Evolutionary conservation across 2,888 invertebrate genomes (phyloP), one percentile per base, ranked within the genome.

Genomic region (Caenorhabditis japonica): DNA sequence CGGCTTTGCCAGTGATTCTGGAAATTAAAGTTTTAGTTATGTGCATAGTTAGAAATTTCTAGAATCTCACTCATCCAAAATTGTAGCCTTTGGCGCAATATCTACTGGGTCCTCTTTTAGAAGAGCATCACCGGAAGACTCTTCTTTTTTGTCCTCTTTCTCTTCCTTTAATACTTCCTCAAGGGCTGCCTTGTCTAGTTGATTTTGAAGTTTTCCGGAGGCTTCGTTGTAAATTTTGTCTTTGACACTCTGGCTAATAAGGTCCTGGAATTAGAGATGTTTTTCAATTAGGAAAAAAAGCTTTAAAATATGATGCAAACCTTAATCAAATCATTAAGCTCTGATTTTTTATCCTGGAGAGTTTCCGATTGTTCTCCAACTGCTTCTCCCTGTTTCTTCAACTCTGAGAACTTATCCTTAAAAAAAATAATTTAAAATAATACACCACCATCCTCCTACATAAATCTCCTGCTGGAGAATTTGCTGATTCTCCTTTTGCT

Each of bases 1-100:
- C 75, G 15, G 77, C 74, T 44, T 76, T 77, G 15, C 81, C 81
- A 21, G 78, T 79, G 43, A 81, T 75, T 49, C 81, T 81, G 59
- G 47, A 71, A 52, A 47, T 30, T 30, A 10, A 17, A 21, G 17
- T 13, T 21, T 25, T 10, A n/a, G 19, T 21, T 36, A 30, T 34
- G 7, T n/a, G n/a, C n/a, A 25, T 12, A 47, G 2, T 33, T 19
- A 8, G 21, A 43, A 25, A 33, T 36, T 8, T 10, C 30, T 19
- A 13, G n/a, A 51, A 0, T 47, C 75, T 55, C 12, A 79, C 79
- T 79, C 76, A 33, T 79, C 79, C 15, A 79, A 51, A n/a, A 79
- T 52, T 0, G 79, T 76, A 2, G 79, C 68, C 34, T 74, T 78
- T 19, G 52, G 70, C 3, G 68, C 66, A 21, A 60, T 69, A 4